phyloP scores from a whole-genome alignment of 2,113 vertebrate genomes.

The Caloenas nicobarica region DNA sequence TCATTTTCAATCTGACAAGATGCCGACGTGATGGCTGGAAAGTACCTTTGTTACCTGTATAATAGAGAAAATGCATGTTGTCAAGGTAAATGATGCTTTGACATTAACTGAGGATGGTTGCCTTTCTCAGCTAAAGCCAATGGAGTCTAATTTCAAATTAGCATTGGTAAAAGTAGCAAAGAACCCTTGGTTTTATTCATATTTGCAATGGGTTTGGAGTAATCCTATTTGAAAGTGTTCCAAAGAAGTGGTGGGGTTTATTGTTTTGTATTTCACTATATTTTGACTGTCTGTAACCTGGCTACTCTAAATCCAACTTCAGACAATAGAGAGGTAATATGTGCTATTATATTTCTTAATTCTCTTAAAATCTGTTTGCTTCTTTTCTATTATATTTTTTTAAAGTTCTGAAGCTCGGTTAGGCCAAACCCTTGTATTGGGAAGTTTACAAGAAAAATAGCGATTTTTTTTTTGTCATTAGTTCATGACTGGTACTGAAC shows the following conservation, averaged over 20 bases:
- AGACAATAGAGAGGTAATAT: not conserved
- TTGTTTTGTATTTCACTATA: not conserved
- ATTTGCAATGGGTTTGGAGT: not conserved
- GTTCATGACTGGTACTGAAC: not conserved
- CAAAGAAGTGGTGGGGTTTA: not conserved
- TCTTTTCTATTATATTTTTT: not conserved
- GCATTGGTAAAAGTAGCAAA: not conserved
- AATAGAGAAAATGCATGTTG: not conserved
- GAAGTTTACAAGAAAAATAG: not conserved
- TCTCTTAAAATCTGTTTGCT: not conserved
- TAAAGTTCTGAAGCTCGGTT: not conserved
- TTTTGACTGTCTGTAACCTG: not conserved
- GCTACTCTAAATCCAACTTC: not conserved
- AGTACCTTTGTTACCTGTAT: not conserved
- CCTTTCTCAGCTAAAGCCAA: not conserved
- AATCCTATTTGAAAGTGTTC: not conserved
- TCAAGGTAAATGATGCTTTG: not conserved
- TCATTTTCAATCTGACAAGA: not conserved
- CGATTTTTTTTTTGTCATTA: not conserved
- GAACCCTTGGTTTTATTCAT: not conserved
- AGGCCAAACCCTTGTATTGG: not conserved
- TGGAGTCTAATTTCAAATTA: not conserved
- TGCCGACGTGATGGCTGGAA: not conserved
- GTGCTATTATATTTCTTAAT: not conserved
- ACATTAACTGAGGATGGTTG: not conserved